These are phyloP conservation scores for Montipora capitata DNA, from an alignment of 92 coral and sea anemone species.

Conservation along the genomic window DNA sequence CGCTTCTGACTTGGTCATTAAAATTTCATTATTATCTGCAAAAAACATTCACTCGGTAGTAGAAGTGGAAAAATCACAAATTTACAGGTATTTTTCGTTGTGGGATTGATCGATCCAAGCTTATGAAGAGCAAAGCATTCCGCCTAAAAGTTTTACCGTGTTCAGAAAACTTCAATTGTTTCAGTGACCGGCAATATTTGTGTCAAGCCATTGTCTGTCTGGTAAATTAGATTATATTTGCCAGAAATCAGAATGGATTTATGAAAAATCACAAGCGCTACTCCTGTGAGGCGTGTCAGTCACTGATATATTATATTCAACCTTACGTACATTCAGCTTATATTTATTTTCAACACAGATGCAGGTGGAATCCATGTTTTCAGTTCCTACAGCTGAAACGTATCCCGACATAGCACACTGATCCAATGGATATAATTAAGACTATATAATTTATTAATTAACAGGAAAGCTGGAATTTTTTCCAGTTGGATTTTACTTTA, in stretches of 20 bases:
- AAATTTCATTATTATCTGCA: constrained; percentile 13
- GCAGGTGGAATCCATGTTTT: constrained; percentile 82
- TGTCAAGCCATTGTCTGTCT: not conserved
- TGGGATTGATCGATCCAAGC: not conserved
- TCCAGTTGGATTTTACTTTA: constrained; percentile 13
- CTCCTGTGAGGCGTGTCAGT: no score
- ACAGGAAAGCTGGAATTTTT: constrained; percentile 38
- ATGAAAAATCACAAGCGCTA: no score
- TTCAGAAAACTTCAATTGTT: not conserved
- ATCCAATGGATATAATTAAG: constrained; percentile 81
- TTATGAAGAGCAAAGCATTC: not conserved
- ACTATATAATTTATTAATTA: constrained; percentile 91
- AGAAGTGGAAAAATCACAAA: not conserved
- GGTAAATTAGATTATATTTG: constrained; percentile 82
- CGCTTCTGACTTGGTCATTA: constrained; percentile 30
- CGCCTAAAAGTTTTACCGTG: not conserved
- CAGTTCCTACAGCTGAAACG: constrained; percentile 77
- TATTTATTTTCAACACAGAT: constrained; percentile 52
- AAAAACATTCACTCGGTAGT: not conserved
- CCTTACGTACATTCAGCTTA: no score
- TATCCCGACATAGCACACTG: constrained; percentile 68
- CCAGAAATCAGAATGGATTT: no score
- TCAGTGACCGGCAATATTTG: constrained; percentile 11
- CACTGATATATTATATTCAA: no score
- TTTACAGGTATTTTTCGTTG: not conserved